Conservation (phyloP, 1,140 invertebrate genomes). For the Orchestia grillus region DNA sequence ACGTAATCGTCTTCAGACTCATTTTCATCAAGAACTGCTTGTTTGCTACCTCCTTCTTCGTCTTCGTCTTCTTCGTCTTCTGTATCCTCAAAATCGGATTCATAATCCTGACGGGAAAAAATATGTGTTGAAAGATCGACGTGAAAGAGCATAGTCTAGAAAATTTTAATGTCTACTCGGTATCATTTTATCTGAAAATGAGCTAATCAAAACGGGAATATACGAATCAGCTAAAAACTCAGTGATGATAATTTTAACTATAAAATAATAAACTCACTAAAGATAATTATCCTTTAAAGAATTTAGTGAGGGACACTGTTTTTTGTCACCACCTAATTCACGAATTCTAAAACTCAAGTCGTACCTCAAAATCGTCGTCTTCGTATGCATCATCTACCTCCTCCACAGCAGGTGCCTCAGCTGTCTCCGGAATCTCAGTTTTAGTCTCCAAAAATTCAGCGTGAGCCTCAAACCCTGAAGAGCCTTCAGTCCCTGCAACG, state of each 20-base stretch:
- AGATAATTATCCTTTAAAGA: too few relatives aligned
- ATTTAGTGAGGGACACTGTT: too few relatives aligned
- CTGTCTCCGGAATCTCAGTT: neutral
- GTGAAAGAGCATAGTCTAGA: neutral
- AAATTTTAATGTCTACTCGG: neutral
- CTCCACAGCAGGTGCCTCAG: neutral
- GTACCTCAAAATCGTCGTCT: constrained; percentile 36
- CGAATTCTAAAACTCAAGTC: neutral
- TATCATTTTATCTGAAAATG: neutral
- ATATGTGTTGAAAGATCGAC: neutral
- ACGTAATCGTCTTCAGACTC: neutral
- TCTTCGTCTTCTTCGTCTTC: neutral
- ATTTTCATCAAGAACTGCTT: neutral
- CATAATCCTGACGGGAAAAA: neutral
- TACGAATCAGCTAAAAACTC: neutral
- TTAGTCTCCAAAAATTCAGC: neutral
- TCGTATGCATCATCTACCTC: neutral
- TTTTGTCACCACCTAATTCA: too few relatives aligned
- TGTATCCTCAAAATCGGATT: constrained; percentile 33
- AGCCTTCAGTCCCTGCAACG: neutral
- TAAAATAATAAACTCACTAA: neutral
- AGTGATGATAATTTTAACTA: neutral
- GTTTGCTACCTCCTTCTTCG: neutral
- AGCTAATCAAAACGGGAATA: too few relatives aligned
- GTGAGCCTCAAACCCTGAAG: neutral